Base-by-base conservation (phyloP, 1,140 invertebrate species). In the Meloidogyne exigua region DNA sequence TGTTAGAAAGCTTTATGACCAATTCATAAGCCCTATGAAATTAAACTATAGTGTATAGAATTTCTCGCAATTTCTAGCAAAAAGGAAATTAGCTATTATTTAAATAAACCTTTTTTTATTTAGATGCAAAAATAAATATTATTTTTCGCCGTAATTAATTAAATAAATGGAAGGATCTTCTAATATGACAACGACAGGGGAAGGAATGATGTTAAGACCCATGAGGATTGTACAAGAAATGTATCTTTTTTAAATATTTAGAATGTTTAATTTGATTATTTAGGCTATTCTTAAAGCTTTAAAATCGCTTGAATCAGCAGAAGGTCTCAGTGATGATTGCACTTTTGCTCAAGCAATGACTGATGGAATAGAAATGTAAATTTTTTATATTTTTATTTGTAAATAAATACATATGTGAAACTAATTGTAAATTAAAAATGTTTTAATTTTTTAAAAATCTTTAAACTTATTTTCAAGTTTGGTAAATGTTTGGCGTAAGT, bases 231-330 rank as follows among this genome's bases (percentile, higher is more conserved):
- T 57, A n/a, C 49, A n/a, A 57, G n/a, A 7, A 57, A 57, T 57
- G 49, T 57, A 57, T 15, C n/a, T n/a, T n/a, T 57, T 57, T n/a
- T 7, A n/a, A 57, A 44, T 44, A 44, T 13, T 57, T 57, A n/a
- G 1, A 70, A 44, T 10, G 25, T 62, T 11, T 73, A 2, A 5
- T 23, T 25, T n/a, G 15, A 25, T 39, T n/a, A 63, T 82, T 81
- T 57, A 82, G 81, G 79, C 63, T 21, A 39, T 82, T n/a, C 42
- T 81, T 5, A 80, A 80, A 68, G 80, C 81, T 7, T 39, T 82
- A 25, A 72, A 73, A 21, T 65, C 49, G 5, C 67, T 82, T 25
- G 77, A 77, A 11, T 66, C 44, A 9, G n/a, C n/a, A n/a, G 26
- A 72, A n/a, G 80, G 28, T 4, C 64, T 73, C n/a, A 42, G 39